These are phyloP conservation scores for Burhinus bistriatus DNA, from an alignment of 2,113 vertebrate genomes.

Conservation along the genomic window DNA sequence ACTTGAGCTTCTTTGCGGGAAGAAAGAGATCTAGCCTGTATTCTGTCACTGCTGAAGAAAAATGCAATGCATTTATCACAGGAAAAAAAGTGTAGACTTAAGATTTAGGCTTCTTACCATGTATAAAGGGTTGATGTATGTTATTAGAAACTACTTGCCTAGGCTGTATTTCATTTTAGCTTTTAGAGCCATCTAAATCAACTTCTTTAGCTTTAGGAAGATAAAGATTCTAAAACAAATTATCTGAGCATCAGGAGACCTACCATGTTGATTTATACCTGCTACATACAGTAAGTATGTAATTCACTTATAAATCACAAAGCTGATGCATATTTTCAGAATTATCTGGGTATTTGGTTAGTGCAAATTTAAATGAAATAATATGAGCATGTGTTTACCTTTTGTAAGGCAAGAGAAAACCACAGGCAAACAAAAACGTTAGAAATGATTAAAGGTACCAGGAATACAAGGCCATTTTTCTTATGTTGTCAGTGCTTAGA, in stretches of 20 bases:
- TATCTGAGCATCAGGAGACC: conserved; percentile 34
- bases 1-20: background rate
- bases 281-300: conserved; percentile 19
- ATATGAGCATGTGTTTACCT: background rate
- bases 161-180: conserved; percentile 40
- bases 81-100: background rate
- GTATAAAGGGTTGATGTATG: conserved; percentile 48
- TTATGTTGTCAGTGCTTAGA: background rate
- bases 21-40: background rate
- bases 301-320: conserved; percentile 38
- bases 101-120: conserved; percentile 27
- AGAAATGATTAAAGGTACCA: background rate
- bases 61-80: conserved; percentile 11
- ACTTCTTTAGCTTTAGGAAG: conserved; percentile 44
- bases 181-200: conserved; percentile 63
- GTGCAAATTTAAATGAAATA: background rate
- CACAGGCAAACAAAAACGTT: background rate
- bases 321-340: background rate
- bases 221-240: conserved; percentile 61
- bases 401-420: background rate
- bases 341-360: background rate
- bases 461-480: background rate
- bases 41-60: conserved; percentile 25
- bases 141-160: conserved; percentile 34
- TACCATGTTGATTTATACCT: conserved; percentile 45